phyloP scores from a whole-genome alignment of 2,888 invertebrate species.

The Antheraea yamamai region DNA sequence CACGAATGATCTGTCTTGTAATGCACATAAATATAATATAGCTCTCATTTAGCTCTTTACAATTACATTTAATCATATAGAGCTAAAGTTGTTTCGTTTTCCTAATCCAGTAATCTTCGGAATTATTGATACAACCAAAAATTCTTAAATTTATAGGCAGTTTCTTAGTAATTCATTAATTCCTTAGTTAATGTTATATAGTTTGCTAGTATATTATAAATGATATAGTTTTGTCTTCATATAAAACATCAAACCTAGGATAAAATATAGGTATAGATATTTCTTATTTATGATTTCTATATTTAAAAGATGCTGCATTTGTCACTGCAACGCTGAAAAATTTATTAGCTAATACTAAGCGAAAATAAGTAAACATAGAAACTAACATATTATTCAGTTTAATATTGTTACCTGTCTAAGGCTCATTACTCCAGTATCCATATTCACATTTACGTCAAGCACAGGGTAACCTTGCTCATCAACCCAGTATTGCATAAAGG shows the following conservation, averaged over 20 bases:
- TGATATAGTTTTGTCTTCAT: background rate
- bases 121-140: no score
- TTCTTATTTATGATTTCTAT: no score
- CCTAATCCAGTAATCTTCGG: no score
- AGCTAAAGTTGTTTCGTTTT: no score
- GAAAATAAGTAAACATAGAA: background rate
- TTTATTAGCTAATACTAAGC: background rate
- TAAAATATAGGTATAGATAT: background rate
- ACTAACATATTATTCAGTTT: background rate
- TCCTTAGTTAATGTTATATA: no score
- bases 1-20: no score
- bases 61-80: no score
- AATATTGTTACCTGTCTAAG: slow-evolving; percentile 56
- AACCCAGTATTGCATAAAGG: slow-evolving; percentile 80
- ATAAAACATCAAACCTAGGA: background rate
- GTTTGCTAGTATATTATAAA: no score
- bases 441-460: slow-evolving; percentile 71
- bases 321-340: background rate
- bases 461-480: slow-evolving; percentile 84
- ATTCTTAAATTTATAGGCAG: no score
- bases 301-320: background rate
- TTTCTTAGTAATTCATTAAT: no score
- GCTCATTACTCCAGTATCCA: slow-evolving; percentile 50
- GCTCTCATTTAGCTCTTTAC: no score
- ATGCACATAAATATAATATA: no score